Evolutionary conservation across 2,888 invertebrate genomes (phyloP).

Genomic region (Phyto melanocephala): DNA sequence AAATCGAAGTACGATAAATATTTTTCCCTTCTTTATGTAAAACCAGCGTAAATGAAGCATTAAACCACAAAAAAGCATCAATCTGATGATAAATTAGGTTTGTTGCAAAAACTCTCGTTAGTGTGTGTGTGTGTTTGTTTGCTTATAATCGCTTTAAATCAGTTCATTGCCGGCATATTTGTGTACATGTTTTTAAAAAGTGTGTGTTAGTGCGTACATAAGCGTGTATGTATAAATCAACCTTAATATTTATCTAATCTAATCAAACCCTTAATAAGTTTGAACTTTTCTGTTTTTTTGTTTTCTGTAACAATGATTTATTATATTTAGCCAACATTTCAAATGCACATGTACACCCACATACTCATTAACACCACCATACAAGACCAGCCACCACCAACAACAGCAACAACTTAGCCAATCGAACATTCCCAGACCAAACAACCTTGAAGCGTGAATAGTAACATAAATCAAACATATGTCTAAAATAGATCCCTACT

Average conservation of each 20-base stretch:
- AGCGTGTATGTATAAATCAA: conserved; percentile 12
- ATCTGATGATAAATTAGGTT: conserved; percentile 29
- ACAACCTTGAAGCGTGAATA: conserved; percentile 43
- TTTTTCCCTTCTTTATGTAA: not conserved
- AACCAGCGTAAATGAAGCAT: conserved; percentile 14
- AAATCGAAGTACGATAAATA: not conserved
- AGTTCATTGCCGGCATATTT: not conserved
- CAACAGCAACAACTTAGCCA: not conserved
- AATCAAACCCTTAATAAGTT: conserved; percentile 53
- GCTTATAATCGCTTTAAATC: conserved; percentile 4
- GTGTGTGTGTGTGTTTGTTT: not conserved
- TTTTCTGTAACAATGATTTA: conserved; percentile 47
- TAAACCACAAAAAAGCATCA: not conserved
- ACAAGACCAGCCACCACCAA: not conserved
- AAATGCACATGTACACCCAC: not conserved
- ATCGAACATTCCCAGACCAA: conserved; percentile 5
- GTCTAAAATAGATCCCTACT: conserved; percentile 53
- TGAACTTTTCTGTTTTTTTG: conserved; percentile 17
- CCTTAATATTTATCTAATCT: conserved; percentile 48
- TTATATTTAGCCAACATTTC: conserved; percentile 43
- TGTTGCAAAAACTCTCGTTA: not conserved
- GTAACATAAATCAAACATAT: conserved; percentile 58
- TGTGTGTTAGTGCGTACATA: not conserved
- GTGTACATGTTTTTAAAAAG: not conserved
- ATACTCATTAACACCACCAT: not conserved